A percentile compares a stretch with the other conserved stretches of the same genome.
phyloP scores from a whole-genome alignment of 2,797 vertebrate species.

The Hylomyscus alleni region DNA sequence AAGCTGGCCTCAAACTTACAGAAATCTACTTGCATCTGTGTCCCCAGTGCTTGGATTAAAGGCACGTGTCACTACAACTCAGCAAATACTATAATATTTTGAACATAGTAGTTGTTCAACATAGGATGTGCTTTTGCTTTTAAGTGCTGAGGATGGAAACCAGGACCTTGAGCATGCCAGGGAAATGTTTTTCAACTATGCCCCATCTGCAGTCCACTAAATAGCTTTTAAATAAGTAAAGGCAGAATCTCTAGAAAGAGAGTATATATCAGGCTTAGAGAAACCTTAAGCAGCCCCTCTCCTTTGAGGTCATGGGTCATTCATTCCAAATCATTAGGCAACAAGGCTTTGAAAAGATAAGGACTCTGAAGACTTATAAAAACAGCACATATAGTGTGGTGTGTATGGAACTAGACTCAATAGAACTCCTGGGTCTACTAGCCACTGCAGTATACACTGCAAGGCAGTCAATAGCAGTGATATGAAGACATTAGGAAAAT shows the following conservation, averaged over 20 bases:
- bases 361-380: not conserved
- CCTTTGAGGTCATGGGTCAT: conserved; percentile 25
- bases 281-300: conserved; percentile 5
- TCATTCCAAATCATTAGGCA: not conserved
- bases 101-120: conserved; percentile 19
- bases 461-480: not conserved
- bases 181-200: not conserved
- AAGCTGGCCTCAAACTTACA: not conserved
- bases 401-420: conserved; percentile 53
- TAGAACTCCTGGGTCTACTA: conserved; percentile 46
- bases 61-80: not conserved
- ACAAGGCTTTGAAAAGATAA: conserved; percentile 2
- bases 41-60: not conserved
- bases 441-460: not conserved
- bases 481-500: conserved; percentile 75
- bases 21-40: not conserved
- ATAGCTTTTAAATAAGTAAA: conserved; percentile 28
- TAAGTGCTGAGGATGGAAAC: not conserved
- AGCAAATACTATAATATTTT: not conserved
- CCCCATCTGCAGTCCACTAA: not conserved
- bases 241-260: not conserved
- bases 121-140: not conserved
- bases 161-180: not conserved
- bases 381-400: conserved; percentile 37
- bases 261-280: not conserved